Base-by-base conservation (phyloP, 1,140 invertebrate genomes). In the Drosophila kikkawai region DNA sequence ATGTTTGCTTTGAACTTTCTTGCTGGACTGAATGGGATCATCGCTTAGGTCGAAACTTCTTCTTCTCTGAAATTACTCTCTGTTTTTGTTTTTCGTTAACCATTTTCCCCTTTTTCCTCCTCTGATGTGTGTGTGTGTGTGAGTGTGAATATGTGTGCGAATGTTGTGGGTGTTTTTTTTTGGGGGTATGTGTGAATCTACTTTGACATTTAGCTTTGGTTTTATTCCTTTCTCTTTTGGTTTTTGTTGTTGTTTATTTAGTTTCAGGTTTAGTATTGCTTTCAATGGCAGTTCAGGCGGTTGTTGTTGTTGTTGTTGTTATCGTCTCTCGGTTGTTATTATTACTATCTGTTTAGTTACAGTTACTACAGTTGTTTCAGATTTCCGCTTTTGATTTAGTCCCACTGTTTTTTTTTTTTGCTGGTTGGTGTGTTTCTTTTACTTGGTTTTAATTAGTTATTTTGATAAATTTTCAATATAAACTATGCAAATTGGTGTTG, bases 261-360 rank as follows among this genome's bases (percentile, higher is more conserved):
- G 29, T 51, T 77, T 68, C 56, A 50, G 66, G 58, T 63, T 79
- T 91, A 41, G 75, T 88, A 80, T 88, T 85, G 82, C 79, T 88
- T 91, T 79, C 79, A 75, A 87, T 91, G 88, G 88, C 88, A 91
- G 88, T 91, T 91, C 73, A 88, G 77, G 67, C 84, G 80, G 70
- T 86, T 82, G 58, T 79, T 76, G 63, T 44, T 74, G 36, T 69
- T 47, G 32, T 12, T 36, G 36, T 48, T 47, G 45, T 15, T 37
- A 48, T 75, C 9, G 9, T 50, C 29, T 45, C 41, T 56, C 44
- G 29, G 19, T 65, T 65, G 29, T 15, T 53, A n/a, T 44, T 53
- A 56, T 47, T 17, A 13, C 15, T 32, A 39, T 55, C 15, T 26
- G 68, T 60, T 73, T 55, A 37, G 41, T 48, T 75, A 5, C 6